These are phyloP conservation scores for Acromyrmex heyeri DNA, from an alignment of 1,140 invertebrate genomes.

Conservation along the genomic window DNA sequence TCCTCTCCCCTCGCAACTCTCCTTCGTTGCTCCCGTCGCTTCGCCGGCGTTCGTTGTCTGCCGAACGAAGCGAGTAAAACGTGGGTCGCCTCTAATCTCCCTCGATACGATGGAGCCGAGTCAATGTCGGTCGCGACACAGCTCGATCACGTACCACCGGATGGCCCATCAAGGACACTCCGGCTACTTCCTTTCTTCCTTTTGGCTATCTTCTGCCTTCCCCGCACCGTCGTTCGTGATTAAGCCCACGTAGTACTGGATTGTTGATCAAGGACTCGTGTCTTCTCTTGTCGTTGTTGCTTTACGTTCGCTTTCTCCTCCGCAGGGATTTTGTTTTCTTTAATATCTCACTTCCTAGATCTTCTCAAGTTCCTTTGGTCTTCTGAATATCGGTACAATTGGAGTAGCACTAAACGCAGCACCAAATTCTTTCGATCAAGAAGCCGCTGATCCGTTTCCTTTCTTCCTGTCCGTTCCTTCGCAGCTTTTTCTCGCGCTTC, in stretches of 20 bases:
- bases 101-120: constrained; percentile 17
- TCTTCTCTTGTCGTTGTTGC: background rate
- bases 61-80: constrained; percentile 40
- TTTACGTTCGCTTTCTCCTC: constrained; percentile 5
- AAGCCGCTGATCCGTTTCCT: background rate
- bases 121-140: constrained; percentile 43
- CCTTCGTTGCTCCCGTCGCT: background rate
- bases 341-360: background rate
- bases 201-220: constrained; percentile 9
- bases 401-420: background rate
- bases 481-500: constrained; percentile 10
- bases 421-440: background rate
- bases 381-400: constrained; percentile 12
- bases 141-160: constrained; percentile 38
- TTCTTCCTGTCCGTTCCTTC: background rate
- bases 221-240: background rate
- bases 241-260: background rate
- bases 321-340: constrained; percentile 6
- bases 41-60: constrained; percentile 14
- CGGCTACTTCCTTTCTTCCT: constrained; percentile 35
- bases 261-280: constrained; percentile 18
- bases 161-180: constrained; percentile 42
- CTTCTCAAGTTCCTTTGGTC: background rate
- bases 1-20: constrained; percentile 1
- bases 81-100: constrained; percentile 54